A percentile compares a stretch with the other conserved stretches of the same genome.
Conservation (phyloP, 2,113 vertebrate species). For the Pluvianellus socialis region DNA sequence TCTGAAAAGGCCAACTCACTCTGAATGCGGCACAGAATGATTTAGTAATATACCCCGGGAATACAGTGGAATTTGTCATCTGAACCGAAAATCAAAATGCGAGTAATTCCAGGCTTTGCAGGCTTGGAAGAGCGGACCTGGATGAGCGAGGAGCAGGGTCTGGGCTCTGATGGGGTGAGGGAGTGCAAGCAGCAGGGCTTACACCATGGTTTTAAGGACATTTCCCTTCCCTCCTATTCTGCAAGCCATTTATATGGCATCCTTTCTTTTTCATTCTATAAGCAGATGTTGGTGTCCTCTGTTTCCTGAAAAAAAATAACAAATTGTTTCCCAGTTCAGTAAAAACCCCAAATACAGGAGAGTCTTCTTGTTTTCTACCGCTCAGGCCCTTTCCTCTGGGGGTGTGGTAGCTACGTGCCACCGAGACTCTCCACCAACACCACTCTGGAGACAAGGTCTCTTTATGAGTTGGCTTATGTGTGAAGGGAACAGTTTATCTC, state of each 20-base stretch:
- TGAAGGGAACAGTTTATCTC: not conserved
- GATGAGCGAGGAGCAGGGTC: not conserved
- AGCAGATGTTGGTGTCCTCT: not conserved
- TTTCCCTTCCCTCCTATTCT: not conserved
- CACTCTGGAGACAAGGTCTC: not conserved
- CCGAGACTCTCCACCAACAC: not conserved
- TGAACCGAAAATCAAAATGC: not conserved
- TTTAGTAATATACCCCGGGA: not conserved
- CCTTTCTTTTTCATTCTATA: not conserved
- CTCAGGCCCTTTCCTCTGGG: not conserved
- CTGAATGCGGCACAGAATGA: not conserved
- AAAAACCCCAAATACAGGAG: not conserved
- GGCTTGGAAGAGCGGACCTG: not conserved
- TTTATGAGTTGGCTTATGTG: not conserved
- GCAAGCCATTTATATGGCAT: not conserved
- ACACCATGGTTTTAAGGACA: accelerated
- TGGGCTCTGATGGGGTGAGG: not conserved
- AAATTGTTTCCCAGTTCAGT: not conserved
- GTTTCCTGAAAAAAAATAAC: not conserved
- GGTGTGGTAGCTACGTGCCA: not conserved
- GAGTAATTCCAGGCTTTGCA: not conserved
- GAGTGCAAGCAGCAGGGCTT: not conserved
- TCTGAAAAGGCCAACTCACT: conserved; percentile 38
- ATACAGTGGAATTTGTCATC: not conserved
- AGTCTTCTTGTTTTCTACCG: not conserved